Evolutionary conservation across 2,888 invertebrate species (phyloP).

Genomic region (Dendrolimus pini): DNA sequence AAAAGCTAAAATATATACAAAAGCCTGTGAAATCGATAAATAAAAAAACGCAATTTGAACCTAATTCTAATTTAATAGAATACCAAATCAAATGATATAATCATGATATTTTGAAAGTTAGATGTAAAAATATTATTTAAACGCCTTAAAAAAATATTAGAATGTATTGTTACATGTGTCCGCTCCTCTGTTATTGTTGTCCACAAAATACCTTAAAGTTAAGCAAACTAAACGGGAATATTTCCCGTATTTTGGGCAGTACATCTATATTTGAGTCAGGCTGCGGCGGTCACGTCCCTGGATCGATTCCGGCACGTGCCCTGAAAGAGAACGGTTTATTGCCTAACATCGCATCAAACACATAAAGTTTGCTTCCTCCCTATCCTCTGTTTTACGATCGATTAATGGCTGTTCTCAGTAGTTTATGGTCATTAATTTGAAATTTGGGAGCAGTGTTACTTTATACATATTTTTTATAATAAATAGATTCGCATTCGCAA

Average conservation of each 20-base stretch:
- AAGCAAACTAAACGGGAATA: constrained; percentile 5
- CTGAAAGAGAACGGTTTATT: background rate
- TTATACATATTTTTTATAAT: background rate
- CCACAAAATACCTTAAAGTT: too few relatives aligned
- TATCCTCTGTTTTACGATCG: background rate
- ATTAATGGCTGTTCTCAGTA: background rate
- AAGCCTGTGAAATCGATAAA: too few relatives aligned
- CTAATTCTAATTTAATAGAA: too few relatives aligned
- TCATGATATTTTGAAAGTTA: too few relatives aligned
- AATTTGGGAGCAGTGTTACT: background rate
- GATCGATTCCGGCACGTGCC: constrained; percentile 22
- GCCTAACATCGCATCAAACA: background rate
- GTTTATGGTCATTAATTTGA: background rate
- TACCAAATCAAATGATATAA: too few relatives aligned
- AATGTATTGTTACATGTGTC: too few relatives aligned
- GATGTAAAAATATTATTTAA: too few relatives aligned
- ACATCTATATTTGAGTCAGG: constrained; percentile 1
- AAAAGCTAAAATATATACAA: too few relatives aligned
- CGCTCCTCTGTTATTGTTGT: too few relatives aligned
- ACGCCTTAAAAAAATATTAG: too few relatives aligned
- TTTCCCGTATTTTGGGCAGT: constrained; percentile 11
- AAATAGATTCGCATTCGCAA: too few relatives aligned
- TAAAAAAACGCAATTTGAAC: too few relatives aligned
- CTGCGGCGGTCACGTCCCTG: constrained; percentile 14
- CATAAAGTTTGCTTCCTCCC: constrained; percentile 1